phyloP scores from a whole-genome alignment of 2,113 vertebrate species.

The Elaphurus davidianus region DNA sequence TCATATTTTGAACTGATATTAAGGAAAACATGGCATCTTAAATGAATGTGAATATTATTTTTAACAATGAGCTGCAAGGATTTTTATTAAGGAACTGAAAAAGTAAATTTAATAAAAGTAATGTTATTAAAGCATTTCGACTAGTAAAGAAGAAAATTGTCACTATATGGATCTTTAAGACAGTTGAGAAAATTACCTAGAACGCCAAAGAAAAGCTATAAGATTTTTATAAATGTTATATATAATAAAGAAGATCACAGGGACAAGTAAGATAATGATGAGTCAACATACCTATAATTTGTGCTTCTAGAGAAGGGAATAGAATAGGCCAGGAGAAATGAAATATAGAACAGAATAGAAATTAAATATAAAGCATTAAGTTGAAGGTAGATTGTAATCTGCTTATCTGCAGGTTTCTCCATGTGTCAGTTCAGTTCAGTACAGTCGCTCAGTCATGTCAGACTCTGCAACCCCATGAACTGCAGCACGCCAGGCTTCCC shows the following conservation, averaged over 20 bases:
- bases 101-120: not conserved
- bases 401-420: not conserved
- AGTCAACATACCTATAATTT: not conserved
- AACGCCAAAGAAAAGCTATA: not conserved
- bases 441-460: not conserved
- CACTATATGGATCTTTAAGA: not conserved
- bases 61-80: not conserved
- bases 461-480: not conserved
- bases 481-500: not conserved
- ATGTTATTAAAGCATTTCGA: not conserved
- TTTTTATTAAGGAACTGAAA: constrained; percentile 1
- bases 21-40: not conserved
- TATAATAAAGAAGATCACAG: not conserved
- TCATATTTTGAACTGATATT: not conserved
- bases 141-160: not conserved
- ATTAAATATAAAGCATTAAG: not conserved
- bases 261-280: not conserved
- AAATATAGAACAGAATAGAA: not conserved
- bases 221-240: not conserved
- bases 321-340: not conserved
- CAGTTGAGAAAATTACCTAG: not conserved
- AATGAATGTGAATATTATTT: not conserved
- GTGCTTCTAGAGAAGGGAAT: not conserved
- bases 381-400: not conserved
- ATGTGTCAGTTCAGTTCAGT: not conserved